A percentile compares a stretch with the other conserved stretches of the same genome.
Conservation (phyloP, 35 echinoderm and acorn worm species). For the Hemicentrotus pulcherrimus region DNA sequence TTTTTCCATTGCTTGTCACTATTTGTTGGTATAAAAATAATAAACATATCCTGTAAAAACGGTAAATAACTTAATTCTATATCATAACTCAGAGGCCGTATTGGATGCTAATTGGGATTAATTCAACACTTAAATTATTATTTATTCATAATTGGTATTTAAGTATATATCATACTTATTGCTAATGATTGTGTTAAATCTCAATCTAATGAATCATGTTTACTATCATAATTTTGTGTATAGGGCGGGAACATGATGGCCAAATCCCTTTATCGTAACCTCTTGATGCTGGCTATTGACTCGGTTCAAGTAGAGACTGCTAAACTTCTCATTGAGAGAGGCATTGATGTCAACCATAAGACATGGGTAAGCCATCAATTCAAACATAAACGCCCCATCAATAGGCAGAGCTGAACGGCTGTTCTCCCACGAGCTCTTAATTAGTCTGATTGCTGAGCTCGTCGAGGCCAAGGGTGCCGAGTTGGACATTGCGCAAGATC, state of each 20-base stretch:
- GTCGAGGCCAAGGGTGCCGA: too few relatives aligned
- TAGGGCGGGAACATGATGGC: conserved; percentile 64
- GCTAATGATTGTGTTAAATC: neutral
- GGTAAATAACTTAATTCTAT: neutral
- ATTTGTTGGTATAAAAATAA: neutral
- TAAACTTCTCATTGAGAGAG: conserved; percentile 40
- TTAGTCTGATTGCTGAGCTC: too few relatives aligned
- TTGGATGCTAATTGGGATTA: neutral
- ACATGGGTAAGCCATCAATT: conserved; percentile 23
- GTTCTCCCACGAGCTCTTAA: too few relatives aligned
- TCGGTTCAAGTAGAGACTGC: conserved; percentile 45
- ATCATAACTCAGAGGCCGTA: neutral
- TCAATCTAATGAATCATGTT: neutral
- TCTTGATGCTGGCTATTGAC: conserved; percentile 63
- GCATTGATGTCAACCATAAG: conserved; percentile 60
- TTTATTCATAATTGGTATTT: neutral
- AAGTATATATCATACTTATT: neutral
- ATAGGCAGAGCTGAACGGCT: too few relatives aligned
- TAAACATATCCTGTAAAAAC: neutral
- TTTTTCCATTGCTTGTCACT: too few relatives aligned
- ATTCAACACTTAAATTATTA: neutral
- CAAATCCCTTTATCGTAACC: conserved; percentile 59
- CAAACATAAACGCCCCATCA: too few relatives aligned
- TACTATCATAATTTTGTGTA: neutral
- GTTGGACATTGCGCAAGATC: too few relatives aligned